A percentile compares a stretch with the other conserved stretches of the same genome.
phyloP scores from a whole-genome alignment of 2,888 invertebrate genomes.

The Campoplex capitator region DNA sequence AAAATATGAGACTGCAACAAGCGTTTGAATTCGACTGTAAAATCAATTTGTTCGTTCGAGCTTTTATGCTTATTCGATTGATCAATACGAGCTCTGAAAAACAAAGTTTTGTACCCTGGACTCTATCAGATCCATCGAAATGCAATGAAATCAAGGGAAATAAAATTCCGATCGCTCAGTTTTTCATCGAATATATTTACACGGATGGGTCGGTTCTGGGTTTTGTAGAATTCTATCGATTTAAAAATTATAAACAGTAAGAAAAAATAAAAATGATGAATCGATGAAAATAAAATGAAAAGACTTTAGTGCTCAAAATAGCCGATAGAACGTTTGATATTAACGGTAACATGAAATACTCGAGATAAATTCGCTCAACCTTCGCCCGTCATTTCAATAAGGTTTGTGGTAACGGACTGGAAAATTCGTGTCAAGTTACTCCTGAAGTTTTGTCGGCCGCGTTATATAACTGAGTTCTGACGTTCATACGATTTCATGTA shows the following conservation, averaged over 20 bases:
- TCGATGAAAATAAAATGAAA: background rate
- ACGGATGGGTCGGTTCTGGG: background rate
- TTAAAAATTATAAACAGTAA: background rate
- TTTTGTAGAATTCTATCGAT: background rate
- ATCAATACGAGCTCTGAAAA: background rate
- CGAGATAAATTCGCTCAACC: background rate
- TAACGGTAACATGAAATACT: constrained; percentile 10
- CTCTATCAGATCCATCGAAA: background rate
- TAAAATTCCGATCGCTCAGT: background rate
- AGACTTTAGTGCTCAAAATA: background rate
- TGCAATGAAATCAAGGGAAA: background rate
- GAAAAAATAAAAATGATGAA: background rate
- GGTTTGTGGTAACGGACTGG: constrained; percentile 46
- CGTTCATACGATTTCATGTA: constrained; percentile 40
- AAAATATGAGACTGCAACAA: too few species aligned
- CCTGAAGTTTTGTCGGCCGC: constrained; percentile 23
- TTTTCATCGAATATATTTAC: background rate
- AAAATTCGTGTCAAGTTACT: constrained; percentile 40
- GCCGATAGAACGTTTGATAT: constrained; percentile 24
- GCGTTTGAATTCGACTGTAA: too few species aligned
- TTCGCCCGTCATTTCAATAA: background rate
- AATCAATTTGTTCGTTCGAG: background rate
- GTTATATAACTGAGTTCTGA: constrained; percentile 43
- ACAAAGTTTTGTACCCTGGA: background rate
- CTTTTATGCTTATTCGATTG: background rate